Conservation (phyloP, 2,797 vertebrate species). For the Lepilemur septentrionalis region DNA sequence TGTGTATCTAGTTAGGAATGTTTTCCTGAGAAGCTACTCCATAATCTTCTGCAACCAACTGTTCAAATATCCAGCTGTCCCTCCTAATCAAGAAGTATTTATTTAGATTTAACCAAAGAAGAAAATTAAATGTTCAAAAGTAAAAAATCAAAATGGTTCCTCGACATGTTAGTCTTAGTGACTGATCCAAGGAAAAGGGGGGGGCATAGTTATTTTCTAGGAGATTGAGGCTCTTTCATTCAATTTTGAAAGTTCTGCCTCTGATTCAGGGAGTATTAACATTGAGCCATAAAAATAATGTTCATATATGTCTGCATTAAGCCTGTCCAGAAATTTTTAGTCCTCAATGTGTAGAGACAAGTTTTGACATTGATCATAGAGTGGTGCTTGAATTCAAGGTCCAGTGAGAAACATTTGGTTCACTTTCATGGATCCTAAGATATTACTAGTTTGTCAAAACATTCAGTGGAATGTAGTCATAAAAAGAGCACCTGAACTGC, state of each 20-base stretch:
- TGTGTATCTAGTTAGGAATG: slow-evolving; percentile 71
- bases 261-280: background rate
- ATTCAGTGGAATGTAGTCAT: background rate
- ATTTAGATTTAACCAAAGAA: slow-evolving; percentile 68
- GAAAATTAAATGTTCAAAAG: slow-evolving; percentile 72
- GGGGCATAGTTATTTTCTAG: background rate
- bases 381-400: background rate
- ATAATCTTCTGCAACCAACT: slow-evolving; percentile 77
- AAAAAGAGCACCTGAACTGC: background rate
- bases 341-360: background rate
- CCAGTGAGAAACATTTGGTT: background rate
- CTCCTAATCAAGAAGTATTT: slow-evolving; percentile 71
- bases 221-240: background rate
- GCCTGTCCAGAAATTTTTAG: background rate
- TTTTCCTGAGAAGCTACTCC: slow-evolving; percentile 66
- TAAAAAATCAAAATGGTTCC: background rate
- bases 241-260: background rate
- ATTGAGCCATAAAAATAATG: background rate
- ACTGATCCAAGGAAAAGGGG: background rate
- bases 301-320: background rate
- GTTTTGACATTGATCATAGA: background rate
- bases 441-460: background rate
- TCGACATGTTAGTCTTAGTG: background rate
- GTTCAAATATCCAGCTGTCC: slow-evolving; percentile 71
- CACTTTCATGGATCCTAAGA: background rate